Percentiles rank a stretch among this genome's conserved stretches.
phyloP scores from a whole-genome alignment of 1,140 invertebrate genomes.

The Brachystomella parvula region DNA sequence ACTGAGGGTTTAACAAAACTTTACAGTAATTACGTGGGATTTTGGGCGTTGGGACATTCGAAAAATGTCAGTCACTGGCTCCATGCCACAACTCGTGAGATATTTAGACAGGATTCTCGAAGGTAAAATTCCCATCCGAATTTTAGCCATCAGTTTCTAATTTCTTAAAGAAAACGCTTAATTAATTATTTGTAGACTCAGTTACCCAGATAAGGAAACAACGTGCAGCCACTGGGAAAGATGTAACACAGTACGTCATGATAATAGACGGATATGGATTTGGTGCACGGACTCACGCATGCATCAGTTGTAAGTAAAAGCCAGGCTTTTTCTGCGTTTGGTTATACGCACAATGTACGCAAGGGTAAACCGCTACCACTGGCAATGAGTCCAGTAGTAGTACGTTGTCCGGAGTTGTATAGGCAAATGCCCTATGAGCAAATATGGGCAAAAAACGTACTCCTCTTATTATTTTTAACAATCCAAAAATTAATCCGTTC shows the following conservation, averaged over 20 bases:
- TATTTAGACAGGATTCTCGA: constrained; percentile 1
- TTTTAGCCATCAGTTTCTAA: not conserved
- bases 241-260: constrained; percentile 8
- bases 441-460: too few species aligned
- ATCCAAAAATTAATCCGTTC: too few species aligned
- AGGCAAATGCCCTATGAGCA: too few species aligned
- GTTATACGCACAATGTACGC: too few species aligned
- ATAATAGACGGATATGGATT: constrained; percentile 4
- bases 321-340: too few species aligned
- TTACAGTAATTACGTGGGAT: not conserved
- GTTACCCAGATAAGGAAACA: not conserved
- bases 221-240: not conserved
- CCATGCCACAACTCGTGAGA: not conserved
- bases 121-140: constrained; percentile 1
- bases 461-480: too few species aligned
- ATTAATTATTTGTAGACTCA: not conserved
- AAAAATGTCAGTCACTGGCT: not conserved
- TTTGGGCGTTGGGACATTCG: constrained; percentile 6
- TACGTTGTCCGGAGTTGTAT: too few species aligned
- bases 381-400: too few species aligned
- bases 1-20: too few species aligned
- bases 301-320: not conserved
- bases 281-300: not conserved
- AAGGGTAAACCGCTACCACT: too few species aligned
- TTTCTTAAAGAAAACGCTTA: not conserved